Conservation (phyloP, 2,888 invertebrate species). For the Acanthococcus lagerstroemiae region DNA sequence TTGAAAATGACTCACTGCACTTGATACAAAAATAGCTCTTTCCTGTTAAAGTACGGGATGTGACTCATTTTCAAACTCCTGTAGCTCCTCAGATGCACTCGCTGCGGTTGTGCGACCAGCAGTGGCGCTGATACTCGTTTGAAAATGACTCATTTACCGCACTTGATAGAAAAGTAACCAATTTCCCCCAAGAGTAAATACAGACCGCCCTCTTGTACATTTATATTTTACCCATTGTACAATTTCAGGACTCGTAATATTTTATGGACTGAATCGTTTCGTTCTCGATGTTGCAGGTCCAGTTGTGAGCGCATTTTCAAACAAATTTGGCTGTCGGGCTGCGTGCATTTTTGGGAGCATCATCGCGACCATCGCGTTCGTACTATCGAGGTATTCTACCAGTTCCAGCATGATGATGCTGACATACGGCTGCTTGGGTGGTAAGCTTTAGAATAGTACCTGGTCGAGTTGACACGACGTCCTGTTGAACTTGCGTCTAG, state of each 20-base stretch:
- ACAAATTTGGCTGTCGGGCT: slow-evolving; percentile 87
- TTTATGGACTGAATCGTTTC: neutral
- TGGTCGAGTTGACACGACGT: slow-evolving; percentile 12
- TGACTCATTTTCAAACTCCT: no score
- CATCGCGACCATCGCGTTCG: slow-evolving; percentile 73
- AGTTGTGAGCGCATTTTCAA: slow-evolving; percentile 87
- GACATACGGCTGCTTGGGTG: slow-evolving; percentile 86
- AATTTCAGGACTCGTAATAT: neutral
- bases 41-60: no score
- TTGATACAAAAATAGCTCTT: no score
- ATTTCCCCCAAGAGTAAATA: no score
- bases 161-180: no score
- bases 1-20: no score
- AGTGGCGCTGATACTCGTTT: no score
- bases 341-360: slow-evolving; percentile 89
- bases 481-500: slow-evolving; percentile 16
- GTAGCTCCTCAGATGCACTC: no score
- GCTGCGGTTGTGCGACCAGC: no score
- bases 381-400: slow-evolving; percentile 74
- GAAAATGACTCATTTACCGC: no score
- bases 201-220: no score
- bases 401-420: slow-evolving; percentile 83
- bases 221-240: no score
- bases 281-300: slow-evolving; percentile 56
- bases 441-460: slow-evolving; percentile 45